Base-by-base conservation (phyloP, 2,113 vertebrate genomes). In the Lycaon pictus region DNA sequence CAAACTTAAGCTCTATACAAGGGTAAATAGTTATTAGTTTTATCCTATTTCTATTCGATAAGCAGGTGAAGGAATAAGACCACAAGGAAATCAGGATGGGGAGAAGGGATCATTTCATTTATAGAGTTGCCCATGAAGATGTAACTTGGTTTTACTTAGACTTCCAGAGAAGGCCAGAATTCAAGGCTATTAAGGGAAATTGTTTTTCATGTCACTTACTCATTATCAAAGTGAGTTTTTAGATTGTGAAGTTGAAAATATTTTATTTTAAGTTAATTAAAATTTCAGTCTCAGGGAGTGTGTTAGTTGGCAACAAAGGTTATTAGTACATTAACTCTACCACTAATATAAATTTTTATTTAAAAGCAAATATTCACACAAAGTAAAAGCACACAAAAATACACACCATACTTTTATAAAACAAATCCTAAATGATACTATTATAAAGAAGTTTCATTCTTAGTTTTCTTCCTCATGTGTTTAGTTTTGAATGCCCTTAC, bases 171-270 rank as follows among this genome's bases (percentile, higher is more conserved):
- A 53, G 17, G 16, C 6, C 55, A 72, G 60, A 16, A 81, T 58
- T 71, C 17, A 92, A 51, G 58, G 69, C 2, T 90, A 15, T 56
- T 84, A 17, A 23, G 56, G 56, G 80, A 88, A 83, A 77, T 29
- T 74, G 37, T 51, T 86, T 72, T 76, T 84, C 35, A 79, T n/a
- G 48, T 76, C 63, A 83, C 15, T 95, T 71, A 93, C 16, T 84
- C 69, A 79, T 65, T 65, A 92, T 92, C 53, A 84, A 90, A 95
- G 25, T 85, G 67, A 90, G 60, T 85, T 76, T 82, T 69, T 43
- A 76, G 29, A 77, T 19, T 53, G 4, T 7, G 76, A 32, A 82
- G 65, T 35, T 77, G 8, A 91, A 48, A 88, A 85, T 55, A 37
- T 91, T 88, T 95, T 51, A 22, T 22, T 85, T 58, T 51, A 72